Evolutionary conservation across 1,140 invertebrate genomes (phyloP).

Genomic region (Monomorium pharaonis): DNA sequence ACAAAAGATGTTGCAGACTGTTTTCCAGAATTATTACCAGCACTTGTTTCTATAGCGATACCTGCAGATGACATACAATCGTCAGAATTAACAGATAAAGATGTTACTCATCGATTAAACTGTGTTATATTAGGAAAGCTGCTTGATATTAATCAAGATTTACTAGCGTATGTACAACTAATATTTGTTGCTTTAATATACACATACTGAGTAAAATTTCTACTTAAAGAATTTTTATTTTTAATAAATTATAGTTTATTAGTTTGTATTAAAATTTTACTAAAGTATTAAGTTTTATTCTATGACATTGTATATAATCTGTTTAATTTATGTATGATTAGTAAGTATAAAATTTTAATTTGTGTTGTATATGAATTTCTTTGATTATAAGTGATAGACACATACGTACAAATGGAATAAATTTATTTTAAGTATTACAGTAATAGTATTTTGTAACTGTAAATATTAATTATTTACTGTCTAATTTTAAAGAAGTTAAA

Average conservation of each 20-base stretch:
- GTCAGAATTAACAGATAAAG: conserved; percentile 32
- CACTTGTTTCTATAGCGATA: conserved; percentile 78
- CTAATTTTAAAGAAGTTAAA: not conserved
- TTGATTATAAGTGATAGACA: not conserved
- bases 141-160: conserved; percentile 83
- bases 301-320: conserved; percentile 1
- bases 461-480: not conserved
- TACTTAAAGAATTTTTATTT: not conserved
- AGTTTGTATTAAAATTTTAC: too few species aligned
- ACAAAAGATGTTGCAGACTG: conserved; percentile 80
- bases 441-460: not conserved
- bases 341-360: not conserved
- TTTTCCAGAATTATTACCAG: conserved; percentile 82
- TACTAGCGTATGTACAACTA: conserved; percentile 86
- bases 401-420: not conserved
- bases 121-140: conserved; percentile 84
- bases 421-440: not conserved
- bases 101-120: conserved; percentile 78
- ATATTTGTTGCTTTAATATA: not conserved
- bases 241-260: too few species aligned
- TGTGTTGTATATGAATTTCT: not conserved
- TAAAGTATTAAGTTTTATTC: too few species aligned
- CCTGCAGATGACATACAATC: conserved; percentile 48
- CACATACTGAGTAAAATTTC: not conserved
- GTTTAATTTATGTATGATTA: conserved; percentile 30